Conservation (phyloP, 1,140 invertebrate genomes). For the Drosophila murphyi region DNA sequence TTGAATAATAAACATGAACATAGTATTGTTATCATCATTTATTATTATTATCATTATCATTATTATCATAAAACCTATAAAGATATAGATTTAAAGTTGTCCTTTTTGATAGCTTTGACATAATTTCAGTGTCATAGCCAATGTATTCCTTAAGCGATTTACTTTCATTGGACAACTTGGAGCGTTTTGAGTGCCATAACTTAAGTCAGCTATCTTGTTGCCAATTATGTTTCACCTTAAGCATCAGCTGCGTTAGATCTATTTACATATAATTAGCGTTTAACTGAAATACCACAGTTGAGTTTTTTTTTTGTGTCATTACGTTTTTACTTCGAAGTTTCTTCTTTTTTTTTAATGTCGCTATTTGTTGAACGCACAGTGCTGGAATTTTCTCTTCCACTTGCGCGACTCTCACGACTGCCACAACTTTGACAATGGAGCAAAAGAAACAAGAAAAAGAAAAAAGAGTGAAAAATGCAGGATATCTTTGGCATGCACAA, state of each 20-base stretch:
- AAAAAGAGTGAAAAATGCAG: conserved; percentile 22
- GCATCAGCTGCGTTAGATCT: conserved; percentile 50
- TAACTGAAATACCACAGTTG: conserved; percentile 45
- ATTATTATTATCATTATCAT: too few relatives aligned
- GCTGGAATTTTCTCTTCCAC: conserved; percentile 25
- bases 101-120: background rate
- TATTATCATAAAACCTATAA: too few relatives aligned
- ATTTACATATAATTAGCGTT: conserved; percentile 80
- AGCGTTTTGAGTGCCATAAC: conserved; percentile 12
- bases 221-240: conserved; percentile 71
- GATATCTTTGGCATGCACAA: conserved; percentile 69
- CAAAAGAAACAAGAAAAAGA: conserved; percentile 25
- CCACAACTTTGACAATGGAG: conserved; percentile 75
- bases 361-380: conserved; percentile 33
- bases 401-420: conserved; percentile 31
- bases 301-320: conserved; percentile 26
- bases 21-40: too few relatives aligned
- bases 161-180: background rate
- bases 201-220: conserved; percentile 15
- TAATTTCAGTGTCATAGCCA: background rate
- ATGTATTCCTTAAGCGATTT: background rate
- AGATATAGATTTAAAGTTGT: too few relatives aligned
- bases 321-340: conserved; percentile 28
- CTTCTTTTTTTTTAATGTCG: conserved; percentile 1
- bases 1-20: too few relatives aligned